These are phyloP conservation scores for Sakesphorus luctuosus DNA, from an alignment of 2,113 vertebrate genomes.

Conservation along the genomic window DNA sequence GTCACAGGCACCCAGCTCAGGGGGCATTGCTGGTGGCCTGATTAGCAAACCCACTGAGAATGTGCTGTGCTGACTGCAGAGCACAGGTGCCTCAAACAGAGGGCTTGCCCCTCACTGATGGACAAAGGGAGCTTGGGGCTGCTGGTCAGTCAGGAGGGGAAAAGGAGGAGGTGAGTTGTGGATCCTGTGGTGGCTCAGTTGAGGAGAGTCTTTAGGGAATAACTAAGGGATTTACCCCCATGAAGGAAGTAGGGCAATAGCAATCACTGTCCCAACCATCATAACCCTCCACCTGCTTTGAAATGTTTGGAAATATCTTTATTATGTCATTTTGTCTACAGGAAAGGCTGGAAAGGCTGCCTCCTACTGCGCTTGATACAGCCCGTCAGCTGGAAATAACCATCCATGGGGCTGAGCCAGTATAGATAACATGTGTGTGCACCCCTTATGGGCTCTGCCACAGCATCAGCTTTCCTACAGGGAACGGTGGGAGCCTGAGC, in stretches of 20 bases:
- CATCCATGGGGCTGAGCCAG: neutral
- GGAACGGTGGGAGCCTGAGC: neutral
- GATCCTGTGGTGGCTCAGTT: neutral
- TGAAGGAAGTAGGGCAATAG: neutral
- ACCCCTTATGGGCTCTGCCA: neutral
- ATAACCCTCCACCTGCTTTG: neutral
- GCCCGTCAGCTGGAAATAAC: neutral
- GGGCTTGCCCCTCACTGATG: neutral
- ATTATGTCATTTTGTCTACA: neutral
- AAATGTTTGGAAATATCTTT: neutral
- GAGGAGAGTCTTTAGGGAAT: neutral
- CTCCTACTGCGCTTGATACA: neutral
- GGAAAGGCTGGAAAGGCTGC: neutral
- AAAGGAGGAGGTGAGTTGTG: neutral
- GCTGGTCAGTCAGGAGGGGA: neutral
- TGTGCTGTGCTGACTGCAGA: neutral
- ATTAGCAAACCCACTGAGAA: neutral
- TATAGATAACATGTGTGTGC: neutral
- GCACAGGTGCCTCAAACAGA: neutral
- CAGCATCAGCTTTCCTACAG: neutral
- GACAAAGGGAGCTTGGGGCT: neutral
- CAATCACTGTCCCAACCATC: neutral
- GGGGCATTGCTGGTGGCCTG: neutral
- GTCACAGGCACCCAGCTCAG: neutral
- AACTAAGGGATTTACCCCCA: neutral